Evolutionary conservation across 1,140 invertebrate genomes (phyloP).

Genomic region (Brachionus paranguensis): DNA sequence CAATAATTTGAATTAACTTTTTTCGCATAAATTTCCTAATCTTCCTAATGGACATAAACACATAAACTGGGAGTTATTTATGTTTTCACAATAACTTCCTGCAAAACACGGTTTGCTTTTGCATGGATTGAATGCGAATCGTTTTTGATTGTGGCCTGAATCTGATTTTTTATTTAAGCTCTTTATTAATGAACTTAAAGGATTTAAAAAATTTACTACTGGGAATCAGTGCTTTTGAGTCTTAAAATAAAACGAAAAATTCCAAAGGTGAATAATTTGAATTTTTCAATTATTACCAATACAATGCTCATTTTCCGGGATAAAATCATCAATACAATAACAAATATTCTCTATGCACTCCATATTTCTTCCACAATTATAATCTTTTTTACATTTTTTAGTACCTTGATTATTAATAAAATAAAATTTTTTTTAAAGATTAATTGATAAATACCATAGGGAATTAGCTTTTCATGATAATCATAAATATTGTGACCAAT

Average conservation of each 20-base stretch:
- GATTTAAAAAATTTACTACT: not conserved
- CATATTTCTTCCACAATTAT: slow-evolving; percentile 14
- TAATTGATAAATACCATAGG: not conserved
- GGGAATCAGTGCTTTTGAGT: not conserved
- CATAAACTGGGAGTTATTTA: slow-evolving; percentile 42
- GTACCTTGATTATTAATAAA: not conserved
- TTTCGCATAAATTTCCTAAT: not conserved
- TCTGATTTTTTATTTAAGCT: not conserved
- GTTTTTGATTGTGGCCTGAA: not conserved
- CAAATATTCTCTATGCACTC: slow-evolving; percentile 17
- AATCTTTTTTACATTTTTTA: slow-evolving; percentile 17
- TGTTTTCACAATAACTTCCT: slow-evolving; percentile 42
- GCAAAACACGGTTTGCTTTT: not conserved
- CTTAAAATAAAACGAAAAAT: not conserved
- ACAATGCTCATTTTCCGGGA: slow-evolving; percentile 7
- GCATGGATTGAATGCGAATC: not conserved
- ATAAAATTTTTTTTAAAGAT: not conserved
- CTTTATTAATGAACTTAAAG: not conserved
- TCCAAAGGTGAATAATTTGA: not conserved
- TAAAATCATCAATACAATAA: not conserved
- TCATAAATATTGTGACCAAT: not conserved
- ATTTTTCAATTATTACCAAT: not conserved
- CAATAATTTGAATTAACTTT: not conserved
- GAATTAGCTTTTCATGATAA: not conserved
- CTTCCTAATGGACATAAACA: slow-evolving; percentile 46